A percentile compares a stretch with the other conserved stretches of the same genome.
phyloP scores from a whole-genome alignment of 2,888 invertebrate genomes.

The Leptopilina syphax region DNA sequence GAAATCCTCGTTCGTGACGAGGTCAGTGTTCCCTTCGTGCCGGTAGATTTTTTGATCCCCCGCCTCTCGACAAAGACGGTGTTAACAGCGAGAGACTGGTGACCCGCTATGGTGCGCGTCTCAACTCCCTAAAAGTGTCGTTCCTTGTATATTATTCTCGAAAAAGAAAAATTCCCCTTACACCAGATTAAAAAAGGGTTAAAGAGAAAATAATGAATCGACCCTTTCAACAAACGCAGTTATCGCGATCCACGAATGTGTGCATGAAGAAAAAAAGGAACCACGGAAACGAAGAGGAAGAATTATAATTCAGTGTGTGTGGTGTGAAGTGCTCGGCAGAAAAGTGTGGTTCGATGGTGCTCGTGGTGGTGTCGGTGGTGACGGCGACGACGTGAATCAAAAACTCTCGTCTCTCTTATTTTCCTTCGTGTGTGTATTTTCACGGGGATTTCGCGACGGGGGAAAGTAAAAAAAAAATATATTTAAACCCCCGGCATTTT shows the following conservation, averaged over 20 bases:
- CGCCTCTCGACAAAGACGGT: background rate
- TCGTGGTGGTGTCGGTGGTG: constrained; percentile 6
- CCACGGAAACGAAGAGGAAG: background rate
- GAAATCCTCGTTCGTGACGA: background rate
- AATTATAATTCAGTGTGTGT: background rate
- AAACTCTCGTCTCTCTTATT: background rate
- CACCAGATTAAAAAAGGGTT: background rate
- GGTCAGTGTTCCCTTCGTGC: constrained; percentile 14
- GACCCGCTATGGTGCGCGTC: constrained; percentile 13
- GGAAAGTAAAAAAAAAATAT: background rate
- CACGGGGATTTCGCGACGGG: constrained; percentile 7
- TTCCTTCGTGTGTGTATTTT: background rate
- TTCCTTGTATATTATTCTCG: background rate
- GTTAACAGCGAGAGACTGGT: background rate
- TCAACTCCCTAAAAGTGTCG: background rate
- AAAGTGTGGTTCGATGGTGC: constrained; percentile 30
- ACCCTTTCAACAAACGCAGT: constrained; percentile 16
- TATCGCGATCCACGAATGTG: constrained; percentile 7
- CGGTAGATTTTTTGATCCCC: background rate
- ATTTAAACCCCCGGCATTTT: background rate
- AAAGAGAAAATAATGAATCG: background rate
- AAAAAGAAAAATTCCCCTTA: background rate
- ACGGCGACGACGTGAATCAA: constrained; percentile 34
- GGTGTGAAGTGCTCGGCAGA: constrained; percentile 13
- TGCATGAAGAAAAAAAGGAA: no score